These are phyloP conservation scores for Datnioides undecimradiatus DNA, from an alignment of 2,113 vertebrate genomes.

Conservation along the genomic window DNA sequence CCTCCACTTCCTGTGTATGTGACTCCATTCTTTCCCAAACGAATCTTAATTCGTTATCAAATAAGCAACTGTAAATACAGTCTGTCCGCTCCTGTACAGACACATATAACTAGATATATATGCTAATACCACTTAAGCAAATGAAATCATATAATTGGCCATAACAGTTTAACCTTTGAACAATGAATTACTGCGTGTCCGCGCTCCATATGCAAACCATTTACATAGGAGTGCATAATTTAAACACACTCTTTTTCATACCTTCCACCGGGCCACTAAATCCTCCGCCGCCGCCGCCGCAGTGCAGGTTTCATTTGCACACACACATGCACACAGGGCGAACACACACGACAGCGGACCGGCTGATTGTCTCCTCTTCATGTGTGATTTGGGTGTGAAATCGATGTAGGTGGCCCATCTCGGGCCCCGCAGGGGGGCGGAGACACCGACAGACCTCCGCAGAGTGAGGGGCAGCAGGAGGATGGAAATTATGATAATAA, in stretches of 20 bases:
- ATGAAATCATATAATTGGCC: slow-evolving; percentile 70
- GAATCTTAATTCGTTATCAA: slow-evolving; percentile 45
- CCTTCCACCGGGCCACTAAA: slow-evolving; percentile 14
- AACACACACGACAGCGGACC: slow-evolving; percentile 24
- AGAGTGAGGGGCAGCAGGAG: slow-evolving; percentile 17
- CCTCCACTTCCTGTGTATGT: background rate
- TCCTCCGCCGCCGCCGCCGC: background rate
- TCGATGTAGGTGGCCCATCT: slow-evolving; percentile 74
- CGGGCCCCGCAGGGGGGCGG: slow-evolving; percentile 32
- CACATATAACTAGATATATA: slow-evolving; percentile 70
- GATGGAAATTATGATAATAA: slow-evolving; percentile 56
- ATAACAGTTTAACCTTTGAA: slow-evolving; percentile 67
- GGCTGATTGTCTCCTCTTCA: slow-evolving; percentile 55
- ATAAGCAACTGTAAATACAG: slow-evolving; percentile 35
- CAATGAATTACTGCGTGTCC: slow-evolving; percentile 60
- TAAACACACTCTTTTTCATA: slow-evolving; percentile 35
- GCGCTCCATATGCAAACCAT: slow-evolving; percentile 69
- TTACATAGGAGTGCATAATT: slow-evolving; percentile 71
- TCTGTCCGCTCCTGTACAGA: slow-evolving; percentile 16
- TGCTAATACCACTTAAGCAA: slow-evolving; percentile 76
- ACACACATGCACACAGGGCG: slow-evolving; percentile 13
- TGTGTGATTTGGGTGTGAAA: slow-evolving; percentile 73
- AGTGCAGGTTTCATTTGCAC: slow-evolving; percentile 8
- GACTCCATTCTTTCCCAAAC: slow-evolving; percentile 31
- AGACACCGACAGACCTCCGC: slow-evolving; percentile 8